Conservation (phyloP, 2,113 vertebrate species). For the Ictidomys tridecemlineatus region DNA sequence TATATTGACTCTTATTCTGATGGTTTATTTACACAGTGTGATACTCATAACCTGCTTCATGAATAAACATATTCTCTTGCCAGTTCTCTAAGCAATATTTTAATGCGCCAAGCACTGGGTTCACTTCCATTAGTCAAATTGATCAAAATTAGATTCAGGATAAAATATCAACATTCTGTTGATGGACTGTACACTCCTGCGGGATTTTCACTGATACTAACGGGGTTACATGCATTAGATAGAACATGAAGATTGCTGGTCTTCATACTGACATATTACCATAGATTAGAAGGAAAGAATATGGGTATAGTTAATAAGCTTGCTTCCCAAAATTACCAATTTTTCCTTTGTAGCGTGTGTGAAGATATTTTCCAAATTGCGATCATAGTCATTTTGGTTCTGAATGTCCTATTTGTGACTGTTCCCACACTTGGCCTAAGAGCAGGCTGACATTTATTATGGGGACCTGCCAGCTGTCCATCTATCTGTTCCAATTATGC, state of each 20-base stretch:
- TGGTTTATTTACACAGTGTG: conserved; percentile 1
- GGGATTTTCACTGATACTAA: not conserved
- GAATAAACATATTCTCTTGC: conserved; percentile 26
- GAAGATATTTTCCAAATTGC: conserved; percentile 32
- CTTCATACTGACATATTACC: not conserved
- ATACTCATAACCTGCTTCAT: not conserved
- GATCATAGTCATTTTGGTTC: not conserved
- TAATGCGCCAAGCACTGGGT: not conserved
- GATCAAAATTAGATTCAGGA: conserved; percentile 53
- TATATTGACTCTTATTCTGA: conserved; percentile 21
- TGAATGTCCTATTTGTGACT: conserved; percentile 7
- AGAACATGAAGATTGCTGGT: not conserved
- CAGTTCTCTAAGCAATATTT: conserved; percentile 28
- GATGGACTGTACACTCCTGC: not conserved
- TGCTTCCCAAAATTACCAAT: not conserved
- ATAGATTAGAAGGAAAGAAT: not conserved
- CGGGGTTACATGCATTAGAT: not conserved
- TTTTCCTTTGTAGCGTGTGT: not conserved
- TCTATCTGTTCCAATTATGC: not conserved
- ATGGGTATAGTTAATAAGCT: not conserved
- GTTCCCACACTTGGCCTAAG: not conserved
- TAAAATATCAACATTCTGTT: not conserved
- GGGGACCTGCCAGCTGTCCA: not conserved
- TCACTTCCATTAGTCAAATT: not conserved
- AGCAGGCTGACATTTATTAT: not conserved